These are phyloP conservation scores for Copidosoma floridanum DNA, from an alignment of 1,140 invertebrate genomes.

Conservation along the genomic window DNA sequence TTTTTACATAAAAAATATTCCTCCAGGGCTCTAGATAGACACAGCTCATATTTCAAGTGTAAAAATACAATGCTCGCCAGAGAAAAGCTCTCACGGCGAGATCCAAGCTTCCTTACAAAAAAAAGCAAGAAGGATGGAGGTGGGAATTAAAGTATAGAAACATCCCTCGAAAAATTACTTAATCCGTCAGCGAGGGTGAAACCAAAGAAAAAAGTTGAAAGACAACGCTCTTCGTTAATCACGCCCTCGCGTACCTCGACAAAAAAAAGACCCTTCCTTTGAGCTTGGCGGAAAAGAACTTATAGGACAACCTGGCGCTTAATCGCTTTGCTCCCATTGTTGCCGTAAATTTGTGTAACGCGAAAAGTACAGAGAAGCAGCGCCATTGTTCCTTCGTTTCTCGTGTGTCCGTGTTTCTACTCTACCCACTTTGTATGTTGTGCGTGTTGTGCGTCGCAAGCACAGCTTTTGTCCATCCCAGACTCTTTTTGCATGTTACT, in stretches of 20 bases:
- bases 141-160: not conserved
- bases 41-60: not conserved
- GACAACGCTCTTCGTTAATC: constrained; percentile 10
- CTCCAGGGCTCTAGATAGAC: too few species aligned
- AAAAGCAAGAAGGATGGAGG: not conserved
- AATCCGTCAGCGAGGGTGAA: not conserved
- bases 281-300: not conserved
- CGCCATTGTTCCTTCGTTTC: constrained; percentile 31
- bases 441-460: constrained; percentile 39
- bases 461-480: constrained; percentile 47
- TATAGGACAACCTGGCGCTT: not conserved
- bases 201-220: not conserved
- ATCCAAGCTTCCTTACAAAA: not conserved
- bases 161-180: constrained; percentile 2
- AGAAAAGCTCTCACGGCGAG: not conserved
- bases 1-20: too few species aligned
- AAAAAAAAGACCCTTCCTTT: not conserved
- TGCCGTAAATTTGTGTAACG: constrained; percentile 19
- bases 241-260: not conserved
- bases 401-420: not conserved
- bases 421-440: too few species aligned
- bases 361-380: constrained; percentile 10
- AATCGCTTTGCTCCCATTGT: constrained; percentile 17
- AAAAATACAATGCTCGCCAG: not conserved
- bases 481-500: too few species aligned